These are phyloP conservation scores for Philopotamus ludificatus DNA, from an alignment of 1,140 invertebrate species.

Conservation along the genomic window DNA sequence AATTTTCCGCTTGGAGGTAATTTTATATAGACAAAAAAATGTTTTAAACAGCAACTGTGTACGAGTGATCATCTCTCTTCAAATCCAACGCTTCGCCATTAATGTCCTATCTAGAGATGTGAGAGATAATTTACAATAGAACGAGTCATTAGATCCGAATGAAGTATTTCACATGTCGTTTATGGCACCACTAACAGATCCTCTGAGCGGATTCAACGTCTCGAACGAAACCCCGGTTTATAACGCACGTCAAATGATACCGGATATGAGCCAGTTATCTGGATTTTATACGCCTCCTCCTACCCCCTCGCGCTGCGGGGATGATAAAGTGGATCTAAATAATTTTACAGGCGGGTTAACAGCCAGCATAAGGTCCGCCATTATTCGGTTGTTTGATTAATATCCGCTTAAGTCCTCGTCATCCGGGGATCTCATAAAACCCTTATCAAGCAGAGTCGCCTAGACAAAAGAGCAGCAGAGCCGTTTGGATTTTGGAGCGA, in stretches of 20 bases:
- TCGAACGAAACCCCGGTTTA: neutral
- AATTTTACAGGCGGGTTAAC: constrained; percentile 21
- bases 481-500: constrained; percentile 30
- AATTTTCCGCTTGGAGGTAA: neutral
- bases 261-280: neutral
- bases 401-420: constrained; percentile 29
- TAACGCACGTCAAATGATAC: neutral
- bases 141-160: too few species aligned
- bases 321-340: constrained; percentile 2
- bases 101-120: neutral
- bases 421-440: constrained; percentile 39
- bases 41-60: neutral
- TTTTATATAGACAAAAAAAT: neutral
- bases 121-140: constrained; percentile 3
- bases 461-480: constrained; percentile 32
- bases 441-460: constrained; percentile 39
- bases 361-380: constrained; percentile 16
- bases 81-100: neutral
- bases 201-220: neutral
- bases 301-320: neutral
- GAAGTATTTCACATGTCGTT: neutral
- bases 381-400: constrained; percentile 32
- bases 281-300: neutral
- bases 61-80: neutral
- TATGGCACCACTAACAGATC: neutral